Evolutionary conservation across 1,140 invertebrate genomes (phyloP).

Genomic region (Rhagoletis pomonella): DNA sequence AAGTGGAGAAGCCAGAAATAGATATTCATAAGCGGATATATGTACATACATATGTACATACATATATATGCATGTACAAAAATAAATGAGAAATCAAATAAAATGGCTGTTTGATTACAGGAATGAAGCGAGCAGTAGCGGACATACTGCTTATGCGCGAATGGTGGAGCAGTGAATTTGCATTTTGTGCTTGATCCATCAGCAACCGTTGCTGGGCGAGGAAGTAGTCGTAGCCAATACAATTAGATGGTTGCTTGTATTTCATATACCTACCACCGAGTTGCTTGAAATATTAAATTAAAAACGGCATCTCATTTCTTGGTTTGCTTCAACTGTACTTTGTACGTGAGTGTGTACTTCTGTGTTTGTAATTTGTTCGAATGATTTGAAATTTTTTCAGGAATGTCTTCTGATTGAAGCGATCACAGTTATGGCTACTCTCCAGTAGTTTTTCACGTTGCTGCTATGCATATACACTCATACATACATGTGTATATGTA

Average conservation of each 20-base stretch:
- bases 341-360: no score
- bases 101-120: slow-evolving; percentile 28
- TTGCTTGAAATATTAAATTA: slow-evolving; percentile 17
- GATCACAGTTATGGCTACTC: no score
- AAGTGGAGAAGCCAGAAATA: slow-evolving; percentile 46
- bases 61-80: not conserved
- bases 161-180: slow-evolving; percentile 9
- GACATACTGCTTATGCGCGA: not conserved
- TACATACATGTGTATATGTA: no score
- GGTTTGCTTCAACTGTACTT: slow-evolving; percentile 2
- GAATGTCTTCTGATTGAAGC: no score
- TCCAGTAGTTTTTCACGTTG: no score
- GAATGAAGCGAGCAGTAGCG: not conserved
- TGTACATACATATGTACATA: not conserved
- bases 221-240: slow-evolving; percentile 2
- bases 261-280: not conserved
- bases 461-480: no score
- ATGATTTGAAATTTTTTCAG: not conserved
- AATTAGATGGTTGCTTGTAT: no score
- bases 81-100: slow-evolving; percentile 43
- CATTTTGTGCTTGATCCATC: not conserved
- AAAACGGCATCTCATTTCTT: slow-evolving; percentile 13
- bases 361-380: not conserved
- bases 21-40: not conserved
- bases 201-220: not conserved